Evolutionary conservation across 2,888 invertebrate genomes (phyloP).

Genomic region (Troides oblongomaculatus): DNA sequence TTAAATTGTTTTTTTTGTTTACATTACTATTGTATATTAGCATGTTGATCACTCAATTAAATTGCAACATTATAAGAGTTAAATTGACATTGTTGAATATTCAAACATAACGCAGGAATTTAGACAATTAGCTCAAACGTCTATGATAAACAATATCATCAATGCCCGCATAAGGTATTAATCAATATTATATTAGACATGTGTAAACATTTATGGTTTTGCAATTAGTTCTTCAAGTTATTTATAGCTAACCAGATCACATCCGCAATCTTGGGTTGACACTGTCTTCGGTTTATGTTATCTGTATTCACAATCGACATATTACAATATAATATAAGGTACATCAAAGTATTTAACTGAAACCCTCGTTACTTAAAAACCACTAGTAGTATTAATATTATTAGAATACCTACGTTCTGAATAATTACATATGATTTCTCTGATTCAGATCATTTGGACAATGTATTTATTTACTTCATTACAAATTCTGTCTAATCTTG

Average conservation of each 20-base stretch:
- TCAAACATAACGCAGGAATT: not conserved
- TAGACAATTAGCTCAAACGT: not conserved
- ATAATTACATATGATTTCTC: not conserved
- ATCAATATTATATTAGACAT: constrained; percentile 15
- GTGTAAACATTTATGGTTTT: constrained; percentile 20
- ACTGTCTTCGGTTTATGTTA: not conserved
- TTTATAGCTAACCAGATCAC: constrained; percentile 24
- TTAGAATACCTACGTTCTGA: not conserved
- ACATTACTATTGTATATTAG: constrained; percentile 8
- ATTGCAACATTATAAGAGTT: not conserved
- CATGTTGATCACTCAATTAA: constrained; percentile 3
- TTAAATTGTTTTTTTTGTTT: constrained; percentile 5
- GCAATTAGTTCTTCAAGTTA: constrained; percentile 24
- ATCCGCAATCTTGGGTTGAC: constrained; percentile 15
- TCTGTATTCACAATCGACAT: not conserved
- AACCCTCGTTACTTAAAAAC: not conserved
- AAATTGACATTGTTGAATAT: constrained; percentile 1
- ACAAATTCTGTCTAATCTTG: too few species aligned
- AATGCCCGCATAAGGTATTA: constrained; percentile 1
- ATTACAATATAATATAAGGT: not conserved
- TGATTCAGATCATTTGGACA: not conserved
- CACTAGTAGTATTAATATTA: not conserved
- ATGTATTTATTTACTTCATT: not conserved
- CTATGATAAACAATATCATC: constrained; percentile 5
- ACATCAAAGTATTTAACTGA: not conserved